Conservation (phyloP, 2,888 invertebrate species). For the Patella depressa region DNA sequence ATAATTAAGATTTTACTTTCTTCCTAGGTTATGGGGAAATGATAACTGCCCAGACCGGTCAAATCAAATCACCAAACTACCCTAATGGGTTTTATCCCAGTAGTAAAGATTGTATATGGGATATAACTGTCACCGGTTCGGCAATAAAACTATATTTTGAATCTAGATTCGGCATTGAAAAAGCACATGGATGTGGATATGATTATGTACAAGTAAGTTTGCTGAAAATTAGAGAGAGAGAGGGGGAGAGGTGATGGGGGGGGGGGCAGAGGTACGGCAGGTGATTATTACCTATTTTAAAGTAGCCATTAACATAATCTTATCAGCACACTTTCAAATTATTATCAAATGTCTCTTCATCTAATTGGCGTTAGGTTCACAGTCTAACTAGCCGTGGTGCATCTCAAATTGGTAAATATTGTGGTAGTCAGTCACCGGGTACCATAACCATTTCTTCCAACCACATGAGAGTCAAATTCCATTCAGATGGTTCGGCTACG, state of each 20-base stretch:
- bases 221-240: no score
- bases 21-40: not conserved
- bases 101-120: not conserved
- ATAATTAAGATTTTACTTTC: no score
- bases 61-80: not conserved
- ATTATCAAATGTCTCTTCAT: not conserved
- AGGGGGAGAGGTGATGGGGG: no score
- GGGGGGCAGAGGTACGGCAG: no score
- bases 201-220: not conserved
- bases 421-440: not conserved
- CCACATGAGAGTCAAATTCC: not conserved
- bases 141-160: not conserved
- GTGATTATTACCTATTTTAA: no score
- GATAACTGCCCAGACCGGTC: not conserved
- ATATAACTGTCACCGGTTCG: not conserved
- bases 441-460: not conserved
- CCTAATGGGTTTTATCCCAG: not conserved
- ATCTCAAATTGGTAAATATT: not conserved
- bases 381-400: not conserved
- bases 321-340: no score
- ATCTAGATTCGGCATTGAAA: not conserved
- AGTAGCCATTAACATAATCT: not conserved
- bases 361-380: not conserved
- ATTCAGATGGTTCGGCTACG: not conserved
- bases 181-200: not conserved